A percentile compares a stretch with the other conserved stretches of the same genome.
Conservation (phyloP, 1,140 invertebrate genomes). For the Dryas iulia region DNA sequence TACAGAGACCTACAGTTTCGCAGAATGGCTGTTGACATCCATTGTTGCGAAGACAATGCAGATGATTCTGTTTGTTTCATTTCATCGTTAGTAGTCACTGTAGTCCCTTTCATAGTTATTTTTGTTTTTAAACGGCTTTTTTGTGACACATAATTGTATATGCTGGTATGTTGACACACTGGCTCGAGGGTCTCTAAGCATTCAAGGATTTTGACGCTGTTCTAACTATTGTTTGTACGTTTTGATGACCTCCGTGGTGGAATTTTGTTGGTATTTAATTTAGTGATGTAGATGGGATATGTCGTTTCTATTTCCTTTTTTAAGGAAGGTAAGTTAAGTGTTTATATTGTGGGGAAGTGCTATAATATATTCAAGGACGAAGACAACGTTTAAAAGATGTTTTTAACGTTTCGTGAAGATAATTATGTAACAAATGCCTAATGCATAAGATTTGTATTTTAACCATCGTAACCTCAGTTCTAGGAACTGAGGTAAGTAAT, state of each 20-base stretch:
- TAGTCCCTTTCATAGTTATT: slow-evolving; percentile 10
- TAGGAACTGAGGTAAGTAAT: no score
- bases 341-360: no score
- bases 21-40: slow-evolving; percentile 55
- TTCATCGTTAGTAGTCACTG: slow-evolving; percentile 44
- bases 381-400: no score
- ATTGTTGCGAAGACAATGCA: slow-evolving; percentile 53
- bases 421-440: no score
- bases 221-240: not conserved
- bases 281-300: no score
- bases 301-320: no score
- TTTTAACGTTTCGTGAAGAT: no score
- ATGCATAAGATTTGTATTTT: no score
- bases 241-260: not conserved
- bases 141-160: slow-evolving; percentile 1
- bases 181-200: not conserved
- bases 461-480: no score
- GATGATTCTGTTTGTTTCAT: slow-evolving; percentile 50
- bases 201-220: not conserved
- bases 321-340: no score
- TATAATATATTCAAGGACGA: no score
- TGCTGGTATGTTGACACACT: not conserved
- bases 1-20: slow-evolving; percentile 36
- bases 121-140: slow-evolving; percentile 23
- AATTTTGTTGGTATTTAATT: no score